Evolutionary conservation across 2,797 vertebrate species (phyloP), one percentile per base, ranked within the genome.

Genomic region (Platyrinchus mystaceus): DNA sequence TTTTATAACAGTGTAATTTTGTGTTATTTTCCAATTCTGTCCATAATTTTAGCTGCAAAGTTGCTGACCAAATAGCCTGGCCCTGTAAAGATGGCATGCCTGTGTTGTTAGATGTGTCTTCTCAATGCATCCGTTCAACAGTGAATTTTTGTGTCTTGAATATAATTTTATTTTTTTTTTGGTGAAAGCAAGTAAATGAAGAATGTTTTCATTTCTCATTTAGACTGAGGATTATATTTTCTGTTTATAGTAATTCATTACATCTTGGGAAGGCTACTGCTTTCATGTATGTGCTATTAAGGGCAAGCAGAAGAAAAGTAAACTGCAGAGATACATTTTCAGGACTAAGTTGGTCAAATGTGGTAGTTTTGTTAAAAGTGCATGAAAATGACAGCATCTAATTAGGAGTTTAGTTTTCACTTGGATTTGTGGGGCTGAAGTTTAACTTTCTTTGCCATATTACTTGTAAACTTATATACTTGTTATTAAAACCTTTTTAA

Each of bases 101-200:
- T 41, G 3, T 36, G 37, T 8, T 74, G 11, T 44, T 74, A 50
- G 6, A 3, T 67, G 62, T 3, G 7, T 68, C 36, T 78, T 70
- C 19, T 49, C 30, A 37, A 13, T 17, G 7, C 16, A 22, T 0
- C 0, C 21, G 3, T 36, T 71, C 24, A 64, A 41, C 12, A 13
- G 23, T 36, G 26, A 39, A 1, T 9, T 49, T 67, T 55, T 80
- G 12, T 55, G 20, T 36, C n/a, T 80, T 32, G 4, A 52, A 68
- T 43, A 19, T 43, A 43, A 19, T 43, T 43, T 11, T 53, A 14
- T 70, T 27, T 26, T 75, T 74, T 27, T 27, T 71, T 23, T 73
- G 47, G 34, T 30, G 55, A 50, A 58, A 62, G 5, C 16, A 87
- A 62, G 6, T 23, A 73, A 89, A 47, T 16, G 6, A 83, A 32